Percentiles rank a stretch among this genome's conserved stretches.
These are phyloP conservation scores for Apamea epomidion DNA, from an alignment of 2,888 invertebrate species.

Conservation along the genomic window DNA sequence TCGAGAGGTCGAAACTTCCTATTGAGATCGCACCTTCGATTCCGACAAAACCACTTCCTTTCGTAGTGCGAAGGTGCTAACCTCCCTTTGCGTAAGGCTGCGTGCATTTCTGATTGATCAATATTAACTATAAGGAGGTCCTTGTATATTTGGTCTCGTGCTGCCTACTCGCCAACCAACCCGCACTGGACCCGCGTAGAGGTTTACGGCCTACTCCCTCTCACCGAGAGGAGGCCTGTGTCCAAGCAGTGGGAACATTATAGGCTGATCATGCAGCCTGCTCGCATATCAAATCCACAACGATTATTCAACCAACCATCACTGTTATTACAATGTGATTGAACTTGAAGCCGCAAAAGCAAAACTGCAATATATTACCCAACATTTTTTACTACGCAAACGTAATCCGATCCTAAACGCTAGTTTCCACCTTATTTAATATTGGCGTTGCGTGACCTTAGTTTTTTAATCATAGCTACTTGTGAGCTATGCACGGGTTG, in stretches of 20 bases:
- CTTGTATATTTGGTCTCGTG: neutral
- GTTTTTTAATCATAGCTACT: conserved; percentile 52
- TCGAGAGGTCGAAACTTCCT: conserved; percentile 39
- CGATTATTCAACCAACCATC: neutral
- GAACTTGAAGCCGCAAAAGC: conserved; percentile 25
- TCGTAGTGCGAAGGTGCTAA: conserved; percentile 22
- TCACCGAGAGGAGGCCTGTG: neutral
- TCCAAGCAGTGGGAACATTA: neutral
- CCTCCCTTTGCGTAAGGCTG: conserved; percentile 34
- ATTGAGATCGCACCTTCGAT: conserved; percentile 39
- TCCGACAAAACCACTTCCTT: conserved; percentile 31
- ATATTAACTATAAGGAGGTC: conserved; percentile 14
- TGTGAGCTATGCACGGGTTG: conserved; percentile 32
- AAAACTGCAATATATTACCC: conserved; percentile 31
- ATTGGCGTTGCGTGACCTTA: conserved; percentile 56
- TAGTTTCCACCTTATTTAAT: conserved; percentile 50
- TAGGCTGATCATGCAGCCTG: neutral
- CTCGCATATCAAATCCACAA: neutral
- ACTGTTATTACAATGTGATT: conserved; percentile 30
- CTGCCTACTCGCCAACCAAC: neutral
- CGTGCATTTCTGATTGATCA: conserved; percentile 9
- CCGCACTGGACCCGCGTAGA: neutral
- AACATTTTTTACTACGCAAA: conserved; percentile 38
- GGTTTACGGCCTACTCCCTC: neutral
- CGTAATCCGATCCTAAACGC: conserved; percentile 40